Base-by-base conservation (phyloP, 2,113 vertebrate species). In the Penelope pileata region DNA sequence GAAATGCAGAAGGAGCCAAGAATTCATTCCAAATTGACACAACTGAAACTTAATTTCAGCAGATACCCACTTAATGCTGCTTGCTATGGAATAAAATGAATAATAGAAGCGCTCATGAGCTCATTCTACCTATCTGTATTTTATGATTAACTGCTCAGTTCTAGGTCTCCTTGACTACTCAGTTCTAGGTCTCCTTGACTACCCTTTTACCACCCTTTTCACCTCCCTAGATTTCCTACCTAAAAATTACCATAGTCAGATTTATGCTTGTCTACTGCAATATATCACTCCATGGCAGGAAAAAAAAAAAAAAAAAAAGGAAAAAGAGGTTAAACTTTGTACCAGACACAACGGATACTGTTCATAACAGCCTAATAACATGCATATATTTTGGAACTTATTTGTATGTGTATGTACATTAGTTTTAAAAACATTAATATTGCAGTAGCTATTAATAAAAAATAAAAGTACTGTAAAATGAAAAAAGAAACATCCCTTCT, bases 151-250 rank as follows among this genome's bases (percentile, higher is more conserved):
- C 36, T 91, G 47, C 74, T 85, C 43, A 79, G 29, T 16, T 87
- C 22, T 56, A 72, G 8, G 16, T 82, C 8, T 93, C 43, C 51
- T 7, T 83, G 68, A 38, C 60, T 85, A 98, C 93, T 85, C 43
- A 79, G 29, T 16, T 87, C 22, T 56, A 72, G 8, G 16, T 82
- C 8, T 93, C 43, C 51, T 7, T 83, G 68, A 38, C 60, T 85
- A 98, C 93, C 98, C 98, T 98, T 98, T 98, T 98, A 96, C 98
- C 97, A 84, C 98, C 98, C 86, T 98, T 98, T 88, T 97, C 94
- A 91, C 98, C 97, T 66, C 97, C 97, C 64, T 97, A 98, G 95
- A 99, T 98, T 95, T 98, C 98, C 51, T 98, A 98, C 26, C 98
- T 94, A 94, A 96, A 99, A 99, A 96, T 97, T 97, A 75, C 98